Base-by-base conservation (phyloP, 2,113 vertebrate genomes). In the Haemorhous mexicanus region DNA sequence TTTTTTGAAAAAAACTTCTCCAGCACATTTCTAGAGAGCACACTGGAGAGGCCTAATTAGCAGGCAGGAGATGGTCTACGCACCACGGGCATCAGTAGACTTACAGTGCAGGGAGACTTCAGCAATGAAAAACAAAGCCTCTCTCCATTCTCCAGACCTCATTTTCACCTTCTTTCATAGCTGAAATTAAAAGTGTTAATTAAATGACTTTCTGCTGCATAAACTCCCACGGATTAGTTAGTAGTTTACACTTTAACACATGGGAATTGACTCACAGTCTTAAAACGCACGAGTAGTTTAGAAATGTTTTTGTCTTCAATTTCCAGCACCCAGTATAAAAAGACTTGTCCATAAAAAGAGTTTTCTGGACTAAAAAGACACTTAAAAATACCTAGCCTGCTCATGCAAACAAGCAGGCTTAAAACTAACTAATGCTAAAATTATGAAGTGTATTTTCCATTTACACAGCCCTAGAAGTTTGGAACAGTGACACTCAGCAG, bases 171-270 rank as follows among this genome's bases (percentile, higher is more conserved):
- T 91, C 85, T 73, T 92, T 92, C 92, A 75, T 37, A 90, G 80
- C 64, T 89, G 86, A 96, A 96, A 96, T 86, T 87, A 89, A 84
- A 95, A 96, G 84, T 89, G 94, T 90, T 96, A 95, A 96, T 96
- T 93, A 95, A 93, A 81, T 66, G 33, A 90, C 88, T 90, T 92
- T 92, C 76, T 89, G 58, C 69, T 55, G 83, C 69, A 64, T 70
- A 61, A 94, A 96, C 53, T 94, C 44, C 81, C 43, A 18, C 2
- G 53, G 90, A 90, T 95, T 90, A 84, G 88, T 69, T 82, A 33
- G 43, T 62, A 78, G 86, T 96, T 93, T 96, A 92, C 83, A 67
- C 75, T 84, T 70, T 53, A 82, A 63, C 77, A 64, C 72, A 35
- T 2, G 78, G 87, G 89, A 96, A 81, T 82, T 52, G 30, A 75